Conservation (phyloP, 2,113 vertebrate species). For the Lasiurus cinereus region DNA sequence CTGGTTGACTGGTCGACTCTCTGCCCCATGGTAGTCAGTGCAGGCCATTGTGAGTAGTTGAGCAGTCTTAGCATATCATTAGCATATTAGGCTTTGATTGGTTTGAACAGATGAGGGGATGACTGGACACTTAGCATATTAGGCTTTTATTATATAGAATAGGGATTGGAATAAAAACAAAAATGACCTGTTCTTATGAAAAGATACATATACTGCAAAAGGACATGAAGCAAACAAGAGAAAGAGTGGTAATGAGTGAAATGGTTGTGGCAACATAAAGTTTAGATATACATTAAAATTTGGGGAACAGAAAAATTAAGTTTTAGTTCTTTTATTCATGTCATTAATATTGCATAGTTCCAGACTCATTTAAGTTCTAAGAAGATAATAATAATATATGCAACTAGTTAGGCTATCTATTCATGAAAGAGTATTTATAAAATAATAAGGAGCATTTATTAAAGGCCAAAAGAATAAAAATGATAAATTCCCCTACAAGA, state of each 20-base stretch:
- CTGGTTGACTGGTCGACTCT: no score
- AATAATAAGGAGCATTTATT: not conserved
- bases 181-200: not conserved
- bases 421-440: not conserved
- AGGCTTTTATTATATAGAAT: no score
- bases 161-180: not conserved
- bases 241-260: not conserved
- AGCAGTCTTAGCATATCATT: no score
- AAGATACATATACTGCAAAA: not conserved
- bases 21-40: no score
- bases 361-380: not conserved
- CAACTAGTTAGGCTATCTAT: not conserved
- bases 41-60: no score
- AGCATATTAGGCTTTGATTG: no score
- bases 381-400: not conserved
- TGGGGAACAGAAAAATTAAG: not conserved
- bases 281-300: not conserved
- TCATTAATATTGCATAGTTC: not conserved
- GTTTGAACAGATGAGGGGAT: no score
- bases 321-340: not conserved
- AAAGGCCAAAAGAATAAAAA: not conserved
- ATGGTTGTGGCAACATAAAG: not conserved
- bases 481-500: not conserved
- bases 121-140: no score
- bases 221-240: not conserved